Base-by-base conservation (phyloP, 2,888 invertebrate species). In the Seira ritae region DNA sequence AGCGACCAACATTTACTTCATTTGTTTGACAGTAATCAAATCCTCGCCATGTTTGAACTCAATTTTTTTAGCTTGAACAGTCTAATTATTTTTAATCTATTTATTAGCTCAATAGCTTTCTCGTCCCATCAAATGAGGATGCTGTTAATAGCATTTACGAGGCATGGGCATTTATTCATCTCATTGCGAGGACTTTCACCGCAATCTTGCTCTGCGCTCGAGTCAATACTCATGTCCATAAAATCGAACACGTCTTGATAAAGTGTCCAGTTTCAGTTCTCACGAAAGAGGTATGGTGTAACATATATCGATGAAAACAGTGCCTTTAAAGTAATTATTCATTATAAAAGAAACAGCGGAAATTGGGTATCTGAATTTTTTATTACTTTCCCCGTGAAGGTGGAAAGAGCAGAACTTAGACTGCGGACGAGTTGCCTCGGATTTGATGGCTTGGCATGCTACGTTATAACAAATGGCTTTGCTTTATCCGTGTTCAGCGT, bases 1-100 rank as follows among this genome's bases (percentile, higher is more conserved):
- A 50, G 79, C 86, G 0, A 86, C 86, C 6, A 88, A 88, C 68
- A 84, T 87, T 17, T 88, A 85, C 70, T 88, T 85, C 37, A 85
- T 88, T 50, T 88, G 88, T 70, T 60, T 88, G 8, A 86, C 84
- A 62, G 87, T 88, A 71, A 84, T 24, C 24, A 46, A 20, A 12
- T 46, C 1, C 8, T n/a, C n/a, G n/a, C n/a, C n/a, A n/a, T n/a
- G n/a, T n/a, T n/a, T n/a, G n/a, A n/a, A n/a, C n/a, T n/a, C n/a
- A n/a, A n/a, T n/a, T n/a, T n/a, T n/a, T n/a, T n/a, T n/a, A n/a
- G n/a, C n/a, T n/a, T 42, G 42, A 42, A 12, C 42, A 42, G 42
- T 42, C n/a, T n/a, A 50, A n/a, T 50, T 50, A 50, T 50, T 3
- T 15, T 50, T 50, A 15, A 8, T 50, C 12, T 50, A 4, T 31